phyloP scores from a whole-genome alignment of 2,797 vertebrate species.

The Tokudaia tokunoshimensis region DNA sequence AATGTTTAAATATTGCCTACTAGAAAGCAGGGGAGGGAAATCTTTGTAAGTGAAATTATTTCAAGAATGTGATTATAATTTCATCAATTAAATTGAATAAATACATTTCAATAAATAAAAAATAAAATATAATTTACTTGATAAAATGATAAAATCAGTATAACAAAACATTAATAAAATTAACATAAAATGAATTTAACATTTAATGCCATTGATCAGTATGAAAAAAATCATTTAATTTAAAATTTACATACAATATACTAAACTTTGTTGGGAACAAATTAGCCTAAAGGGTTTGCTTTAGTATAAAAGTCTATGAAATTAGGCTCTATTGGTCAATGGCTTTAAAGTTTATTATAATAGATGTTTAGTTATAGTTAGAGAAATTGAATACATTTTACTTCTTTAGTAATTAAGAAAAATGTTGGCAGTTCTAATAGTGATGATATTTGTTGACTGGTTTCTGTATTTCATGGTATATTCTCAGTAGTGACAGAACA shows the following conservation, averaged over 20 bases:
- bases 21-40: not conserved
- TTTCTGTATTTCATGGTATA: slow-evolving; percentile 5
- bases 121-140: not conserved
- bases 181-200: not conserved
- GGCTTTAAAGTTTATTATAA: slow-evolving; percentile 28
- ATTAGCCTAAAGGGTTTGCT: slow-evolving; percentile 27
- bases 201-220: not conserved
- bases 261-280: slow-evolving; percentile 22
- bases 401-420: not conserved
- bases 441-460: not conserved
- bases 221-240: not conserved
- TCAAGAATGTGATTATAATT: not conserved
- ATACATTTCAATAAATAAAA: not conserved
- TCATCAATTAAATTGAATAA: not conserved
- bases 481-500: not conserved
- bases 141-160: not conserved
- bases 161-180: slow-evolving; percentile 8
- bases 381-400: not conserved
- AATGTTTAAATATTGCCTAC: not conserved
- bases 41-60: slow-evolving; percentile 34
- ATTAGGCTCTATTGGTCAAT: slow-evolving; percentile 33
- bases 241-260: not conserved
- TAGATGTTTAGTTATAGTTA: slow-evolving; percentile 9
- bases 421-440: not conserved
- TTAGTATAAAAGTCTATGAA: slow-evolving; percentile 46